A percentile compares a stretch with the other conserved stretches of the same genome.
Conservation (phyloP, 2,888 invertebrate genomes). For the Chironomus tentans region DNA sequence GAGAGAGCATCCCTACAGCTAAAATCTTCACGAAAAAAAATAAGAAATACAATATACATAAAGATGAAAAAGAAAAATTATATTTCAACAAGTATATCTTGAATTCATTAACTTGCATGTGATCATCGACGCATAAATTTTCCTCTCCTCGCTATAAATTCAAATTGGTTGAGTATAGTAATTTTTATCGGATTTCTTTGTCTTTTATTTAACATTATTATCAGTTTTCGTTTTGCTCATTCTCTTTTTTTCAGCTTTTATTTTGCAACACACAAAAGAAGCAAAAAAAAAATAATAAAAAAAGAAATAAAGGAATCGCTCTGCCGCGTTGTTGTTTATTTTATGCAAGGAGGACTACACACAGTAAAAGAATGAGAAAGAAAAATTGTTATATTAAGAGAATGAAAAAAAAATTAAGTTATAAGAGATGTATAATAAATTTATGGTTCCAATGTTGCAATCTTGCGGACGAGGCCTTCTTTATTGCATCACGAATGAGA, state of each 20-base stretch:
- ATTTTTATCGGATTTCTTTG: constrained; percentile 9
- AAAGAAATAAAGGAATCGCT: not conserved
- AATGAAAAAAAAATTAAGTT: no score
- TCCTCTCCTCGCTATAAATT: constrained; percentile 14
- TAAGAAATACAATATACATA: not conserved
- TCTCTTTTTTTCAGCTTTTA: not conserved
- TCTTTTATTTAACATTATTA: constrained; percentile 7
- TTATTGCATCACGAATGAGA: not conserved
- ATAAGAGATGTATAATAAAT: no score
- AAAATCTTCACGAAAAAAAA: not conserved
- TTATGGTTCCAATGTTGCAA: no score
- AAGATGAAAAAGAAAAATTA: not conserved
- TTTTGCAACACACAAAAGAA: no score
- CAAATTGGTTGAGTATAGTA: constrained; percentile 23
- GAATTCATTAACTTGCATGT: constrained; percentile 24
- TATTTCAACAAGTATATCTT: constrained; percentile 12
- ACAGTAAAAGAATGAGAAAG: not conserved
- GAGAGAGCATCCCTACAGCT: not conserved
- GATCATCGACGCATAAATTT: constrained; percentile 15
- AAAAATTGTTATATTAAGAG: not conserved
- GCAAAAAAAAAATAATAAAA: not conserved
- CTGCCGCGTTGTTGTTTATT: not conserved
- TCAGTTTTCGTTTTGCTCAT: not conserved
- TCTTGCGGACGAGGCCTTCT: not conserved
- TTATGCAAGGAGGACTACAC: not conserved